Evolutionary conservation across 2,888 invertebrate species (phyloP), one percentile per base, ranked within the genome.

Genomic region (Euproctis similis): DNA sequence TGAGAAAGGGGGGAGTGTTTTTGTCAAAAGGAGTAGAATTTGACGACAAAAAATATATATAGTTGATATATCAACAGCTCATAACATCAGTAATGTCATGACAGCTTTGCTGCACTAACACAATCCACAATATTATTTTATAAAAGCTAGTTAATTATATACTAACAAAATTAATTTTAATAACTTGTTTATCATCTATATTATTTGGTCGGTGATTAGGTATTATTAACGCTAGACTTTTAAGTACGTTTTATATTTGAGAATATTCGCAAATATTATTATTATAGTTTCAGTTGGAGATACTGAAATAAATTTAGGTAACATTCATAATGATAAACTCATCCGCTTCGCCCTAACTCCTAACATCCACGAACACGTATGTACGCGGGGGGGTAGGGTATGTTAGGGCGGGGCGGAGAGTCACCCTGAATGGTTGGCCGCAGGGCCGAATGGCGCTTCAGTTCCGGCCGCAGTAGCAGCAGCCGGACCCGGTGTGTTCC

Each of bases 381-480:
- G 27, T 26, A 23, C 24, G 24, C 14, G 45, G 39, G 44, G 39
- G 42, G 42, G 46, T 48, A 47, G 46, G 42, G 48, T 42, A 40
- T 41, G 64, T 62, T 67, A 69, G 76, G 76, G 78, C 75, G 70
- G 59, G 68, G 76, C 70, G 74, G 71, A 56, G 69, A 73, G 76
- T 75, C 78, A 70, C 50, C 50, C 46, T 59, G 16, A 24, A 58
- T 24, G 29, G 42, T 54, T 48, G 57, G 59, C 44, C 59, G 66
- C 87, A 96, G 97, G 95, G 86, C 96, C 97, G 53, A 94, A 94
- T 68, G 95, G 95, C 59, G 93, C 94, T 76, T 91, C 94, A 40
- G 92, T 96, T 54, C 94, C 95, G 35, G 94, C 95, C 45, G 94
- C 95, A 71, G 94, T 96, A 42, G 90, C 93, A 59, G 90, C 95